A percentile compares a stretch with the other conserved stretches of the same genome.
Conservation (phyloP, 2,797 vertebrate genomes). For the Fratercula arctica region DNA sequence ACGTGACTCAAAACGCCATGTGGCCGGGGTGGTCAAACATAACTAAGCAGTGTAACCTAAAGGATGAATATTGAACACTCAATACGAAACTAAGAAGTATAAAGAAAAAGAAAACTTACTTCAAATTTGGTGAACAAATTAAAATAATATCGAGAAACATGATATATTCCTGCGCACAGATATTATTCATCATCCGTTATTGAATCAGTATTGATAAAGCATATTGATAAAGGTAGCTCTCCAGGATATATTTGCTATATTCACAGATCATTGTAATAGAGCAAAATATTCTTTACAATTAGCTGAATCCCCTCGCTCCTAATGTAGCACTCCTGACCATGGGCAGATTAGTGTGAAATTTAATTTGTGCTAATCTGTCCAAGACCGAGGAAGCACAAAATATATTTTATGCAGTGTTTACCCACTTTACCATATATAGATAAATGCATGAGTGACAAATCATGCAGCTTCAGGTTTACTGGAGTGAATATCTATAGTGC, state of each 20-base stretch:
- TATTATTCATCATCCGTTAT: background rate
- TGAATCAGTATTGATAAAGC: background rate
- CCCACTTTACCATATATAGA: constrained; percentile 65
- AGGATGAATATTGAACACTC: background rate
- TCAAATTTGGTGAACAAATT: background rate
- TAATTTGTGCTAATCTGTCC: constrained; percentile 76
- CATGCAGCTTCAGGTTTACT: constrained; percentile 60
- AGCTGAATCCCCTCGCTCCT: constrained; percentile 55
- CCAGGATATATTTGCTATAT: background rate
- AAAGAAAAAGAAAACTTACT: background rate
- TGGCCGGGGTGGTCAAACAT: background rate
- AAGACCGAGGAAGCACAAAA: constrained; percentile 72
- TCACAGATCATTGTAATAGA: constrained; percentile 38
- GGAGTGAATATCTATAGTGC: constrained; percentile 44
- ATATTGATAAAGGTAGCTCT: background rate
- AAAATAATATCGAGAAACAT: background rate
- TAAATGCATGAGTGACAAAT: constrained; percentile 72
- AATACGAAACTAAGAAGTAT: background rate
- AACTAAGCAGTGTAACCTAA: background rate
- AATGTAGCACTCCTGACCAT: constrained; percentile 66
- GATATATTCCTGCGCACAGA: background rate
- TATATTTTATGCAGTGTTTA: constrained; percentile 71
- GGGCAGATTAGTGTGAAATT: constrained; percentile 77
- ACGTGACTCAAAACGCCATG: background rate
- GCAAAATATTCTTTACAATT: constrained; percentile 64